phyloP scores from a whole-genome alignment of 2,888 invertebrate species.

The Frankliniella fusca region DNA sequence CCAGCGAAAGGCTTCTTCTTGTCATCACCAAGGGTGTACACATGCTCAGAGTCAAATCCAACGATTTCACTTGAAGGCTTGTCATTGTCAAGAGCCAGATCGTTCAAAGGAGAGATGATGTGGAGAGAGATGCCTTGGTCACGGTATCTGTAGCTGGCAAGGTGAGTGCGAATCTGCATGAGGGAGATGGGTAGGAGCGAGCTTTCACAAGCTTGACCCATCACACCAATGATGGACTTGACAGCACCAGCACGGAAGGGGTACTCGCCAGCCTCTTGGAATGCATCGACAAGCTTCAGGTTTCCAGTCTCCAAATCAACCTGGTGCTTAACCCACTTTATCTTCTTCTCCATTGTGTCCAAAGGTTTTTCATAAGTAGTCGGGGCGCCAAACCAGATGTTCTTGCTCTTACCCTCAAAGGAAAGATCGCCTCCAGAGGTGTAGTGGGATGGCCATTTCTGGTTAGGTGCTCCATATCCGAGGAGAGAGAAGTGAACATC shows the following conservation, averaged over 20 bases:
- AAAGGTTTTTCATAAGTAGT: constrained; percentile 41
- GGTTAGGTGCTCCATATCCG: constrained; percentile 53
- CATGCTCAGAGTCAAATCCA: constrained; percentile 55
- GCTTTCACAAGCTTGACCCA: constrained; percentile 58
- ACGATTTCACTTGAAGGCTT: constrained; percentile 33
- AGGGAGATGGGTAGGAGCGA: constrained; percentile 50
- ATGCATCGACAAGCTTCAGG: constrained; percentile 52
- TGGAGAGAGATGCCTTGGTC: constrained; percentile 59
- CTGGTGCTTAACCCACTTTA: constrained; percentile 45
- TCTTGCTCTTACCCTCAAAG: constrained; percentile 43
- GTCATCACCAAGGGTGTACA: constrained; percentile 60
- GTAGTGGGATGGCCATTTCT: constrained; percentile 56
- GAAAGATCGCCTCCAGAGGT: constrained; percentile 54
- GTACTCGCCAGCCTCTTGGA: constrained; percentile 59
- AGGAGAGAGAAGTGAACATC: constrained; percentile 59
- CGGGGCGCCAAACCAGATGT: constrained; percentile 27
- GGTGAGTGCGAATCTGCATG: constrained; percentile 19
- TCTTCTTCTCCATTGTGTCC: constrained; percentile 40
- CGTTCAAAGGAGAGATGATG: constrained; percentile 57
- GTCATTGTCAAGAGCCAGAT: constrained; percentile 50
- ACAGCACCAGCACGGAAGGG: constrained; percentile 73
- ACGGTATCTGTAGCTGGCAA: constrained; percentile 45
- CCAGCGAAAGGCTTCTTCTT: constrained; percentile 61
- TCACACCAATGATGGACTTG: constrained; percentile 65
- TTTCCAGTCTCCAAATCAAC: constrained; percentile 53